These are phyloP conservation scores for Stenurella melanura DNA, from an alignment of 2,888 invertebrate species.

Conservation along the genomic window DNA sequence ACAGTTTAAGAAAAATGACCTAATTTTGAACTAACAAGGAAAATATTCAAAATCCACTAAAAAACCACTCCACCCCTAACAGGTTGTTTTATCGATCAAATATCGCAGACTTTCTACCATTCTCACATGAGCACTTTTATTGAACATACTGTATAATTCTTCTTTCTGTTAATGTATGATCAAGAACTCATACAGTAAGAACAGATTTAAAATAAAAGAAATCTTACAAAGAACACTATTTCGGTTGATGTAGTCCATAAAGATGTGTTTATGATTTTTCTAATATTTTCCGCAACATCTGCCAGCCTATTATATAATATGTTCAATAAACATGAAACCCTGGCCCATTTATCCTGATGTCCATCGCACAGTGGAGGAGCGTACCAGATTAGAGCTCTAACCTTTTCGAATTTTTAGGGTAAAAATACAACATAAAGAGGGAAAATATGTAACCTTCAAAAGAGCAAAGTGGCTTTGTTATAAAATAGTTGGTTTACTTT, in stretches of 20 bases:
- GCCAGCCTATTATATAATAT: constrained; percentile 39
- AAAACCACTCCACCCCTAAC: no score
- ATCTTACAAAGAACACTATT: constrained; percentile 17
- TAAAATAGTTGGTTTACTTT: constrained; percentile 15
- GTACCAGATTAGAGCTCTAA: constrained; percentile 9
- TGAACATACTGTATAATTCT: no score
- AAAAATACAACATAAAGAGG: constrained; percentile 19
- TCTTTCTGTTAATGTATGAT: not conserved
- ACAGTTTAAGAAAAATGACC: no score
- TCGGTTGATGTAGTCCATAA: constrained; percentile 42
- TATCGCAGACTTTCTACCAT: no score
- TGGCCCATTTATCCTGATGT: constrained; percentile 36
- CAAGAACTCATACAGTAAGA: not conserved
- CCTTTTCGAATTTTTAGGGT: constrained; percentile 31
- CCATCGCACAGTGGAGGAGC: constrained; percentile 5
- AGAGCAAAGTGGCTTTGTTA: constrained; percentile 21
- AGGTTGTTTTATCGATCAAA: no score
- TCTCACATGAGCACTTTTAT: no score
- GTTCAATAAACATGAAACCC: constrained; percentile 41
- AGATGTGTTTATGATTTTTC: constrained; percentile 43
- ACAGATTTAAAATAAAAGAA: constrained; percentile 2
- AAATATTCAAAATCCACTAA: no score
- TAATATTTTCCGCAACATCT: constrained; percentile 48
- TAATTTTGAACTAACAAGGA: no score
- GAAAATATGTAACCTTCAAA: constrained; percentile 19